A percentile compares a stretch with the other conserved stretches of the same genome.
These are phyloP conservation scores for Pseudomugil tenellus DNA, from an alignment of 2,797 vertebrate species.

Conservation along the genomic window DNA sequence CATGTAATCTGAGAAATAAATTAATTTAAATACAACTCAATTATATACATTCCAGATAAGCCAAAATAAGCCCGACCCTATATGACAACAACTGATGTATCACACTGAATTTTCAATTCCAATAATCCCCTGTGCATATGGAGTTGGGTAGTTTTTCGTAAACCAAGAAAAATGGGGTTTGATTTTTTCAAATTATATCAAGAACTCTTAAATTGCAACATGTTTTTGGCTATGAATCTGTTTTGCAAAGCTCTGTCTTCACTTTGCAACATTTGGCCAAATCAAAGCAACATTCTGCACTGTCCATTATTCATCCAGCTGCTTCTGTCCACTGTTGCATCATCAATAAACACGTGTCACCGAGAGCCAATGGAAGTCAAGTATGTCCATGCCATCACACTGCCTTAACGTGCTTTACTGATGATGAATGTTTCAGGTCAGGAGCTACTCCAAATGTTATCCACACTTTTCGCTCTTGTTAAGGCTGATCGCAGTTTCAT, in stretches of 20 bases:
- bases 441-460: conserved; percentile 2
- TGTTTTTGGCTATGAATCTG: conserved; percentile 10
- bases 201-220: conserved; percentile 1
- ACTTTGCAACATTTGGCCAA: not conserved
- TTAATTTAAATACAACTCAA: not conserved
- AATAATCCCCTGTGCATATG: not conserved
- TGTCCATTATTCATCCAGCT: conserved; percentile 8
- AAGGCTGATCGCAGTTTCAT: not conserved
- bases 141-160: not conserved
- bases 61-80: not conserved
- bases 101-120: not conserved
- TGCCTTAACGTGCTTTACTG: not conserved
- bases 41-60: not conserved
- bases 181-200: not conserved
- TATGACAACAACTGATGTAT: not conserved
- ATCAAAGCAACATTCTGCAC: not conserved
- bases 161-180: too few species aligned
- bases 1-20: not conserved
- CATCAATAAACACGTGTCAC: conserved; percentile 14
- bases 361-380: conserved; percentile 7
- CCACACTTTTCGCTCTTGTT: not conserved
- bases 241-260: conserved; percentile 1
- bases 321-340: not conserved
- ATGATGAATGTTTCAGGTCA: conserved; percentile 4
- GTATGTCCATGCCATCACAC: conserved; percentile 10